Percentiles rank a stretch among this genome's conserved stretches.
Conservation (phyloP, 2,797 vertebrate species). For the Pitangus sulphuratus region DNA sequence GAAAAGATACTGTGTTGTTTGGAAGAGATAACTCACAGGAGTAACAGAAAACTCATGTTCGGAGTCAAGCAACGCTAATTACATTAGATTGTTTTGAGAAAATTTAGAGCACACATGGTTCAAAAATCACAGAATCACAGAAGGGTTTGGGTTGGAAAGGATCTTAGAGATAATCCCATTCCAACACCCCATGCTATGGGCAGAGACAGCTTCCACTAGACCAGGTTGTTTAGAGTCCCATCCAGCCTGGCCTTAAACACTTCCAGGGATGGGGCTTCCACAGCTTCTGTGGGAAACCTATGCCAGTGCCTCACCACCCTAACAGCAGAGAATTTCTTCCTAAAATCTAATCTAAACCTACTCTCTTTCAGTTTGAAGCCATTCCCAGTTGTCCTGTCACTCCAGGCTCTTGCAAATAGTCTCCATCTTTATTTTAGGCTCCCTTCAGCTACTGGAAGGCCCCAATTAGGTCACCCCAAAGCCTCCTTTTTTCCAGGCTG, state of each 20-base stretch:
- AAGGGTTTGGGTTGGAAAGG: not conserved
- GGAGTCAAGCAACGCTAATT: not conserved
- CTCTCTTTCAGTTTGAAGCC: not conserved
- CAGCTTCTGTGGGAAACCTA: rapidly evolving
- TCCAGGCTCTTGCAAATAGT: not conserved
- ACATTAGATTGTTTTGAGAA: not conserved
- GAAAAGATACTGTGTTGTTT: not conserved
- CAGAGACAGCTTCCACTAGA: not conserved
- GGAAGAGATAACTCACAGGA: not conserved
- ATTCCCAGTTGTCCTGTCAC: rapidly evolving
- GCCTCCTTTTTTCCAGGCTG: not conserved
- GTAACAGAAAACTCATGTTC: not conserved
- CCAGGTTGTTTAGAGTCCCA: not conserved
- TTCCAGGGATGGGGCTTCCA: not conserved
- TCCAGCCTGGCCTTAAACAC: not conserved
- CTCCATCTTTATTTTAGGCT: not conserved
- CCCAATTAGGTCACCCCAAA: not conserved
- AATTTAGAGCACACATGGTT: not conserved
- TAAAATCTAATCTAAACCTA: not conserved
- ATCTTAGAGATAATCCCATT: not conserved
- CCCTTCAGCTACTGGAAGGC: not conserved
- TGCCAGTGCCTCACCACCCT: not conserved
- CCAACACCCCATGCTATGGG: not conserved
- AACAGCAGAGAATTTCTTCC: not conserved
- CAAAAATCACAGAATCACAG: not conserved